These are phyloP conservation scores for Allolobophora icterica DNA, from an alignment of 2,888 invertebrate species.

Conservation along the genomic window DNA sequence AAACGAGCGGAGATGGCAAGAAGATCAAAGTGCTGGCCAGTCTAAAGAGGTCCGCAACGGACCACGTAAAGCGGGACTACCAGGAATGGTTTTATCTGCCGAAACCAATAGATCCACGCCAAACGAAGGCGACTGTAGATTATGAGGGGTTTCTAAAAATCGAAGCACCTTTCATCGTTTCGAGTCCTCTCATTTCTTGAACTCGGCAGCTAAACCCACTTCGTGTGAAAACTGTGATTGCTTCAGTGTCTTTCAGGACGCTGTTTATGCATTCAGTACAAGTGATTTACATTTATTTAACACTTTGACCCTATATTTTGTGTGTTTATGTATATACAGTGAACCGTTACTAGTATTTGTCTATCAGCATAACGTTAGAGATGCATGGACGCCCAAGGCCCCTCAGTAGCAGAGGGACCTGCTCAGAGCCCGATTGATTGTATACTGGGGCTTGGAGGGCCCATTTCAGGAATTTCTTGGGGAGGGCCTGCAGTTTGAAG, in stretches of 20 bases:
- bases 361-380: not conserved
- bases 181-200: not conserved
- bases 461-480: not conserved
- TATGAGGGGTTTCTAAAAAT: not conserved
- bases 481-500: not conserved
- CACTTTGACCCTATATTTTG: not conserved
- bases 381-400: not conserved
- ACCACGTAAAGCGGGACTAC: slow-evolving; percentile 9
- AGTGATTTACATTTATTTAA: not conserved
- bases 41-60: not conserved
- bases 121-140: slow-evolving; percentile 11
- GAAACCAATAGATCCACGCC: slow-evolving; percentile 3
- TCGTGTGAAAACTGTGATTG: not conserved
- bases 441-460: not conserved
- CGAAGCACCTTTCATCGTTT: not conserved
- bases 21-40: slow-evolving; percentile 18
- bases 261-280: not conserved
- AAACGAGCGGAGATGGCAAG: not conserved
- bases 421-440: not conserved
- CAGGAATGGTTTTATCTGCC: slow-evolving; percentile 20
- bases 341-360: not conserved
- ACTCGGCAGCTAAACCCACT: not conserved
- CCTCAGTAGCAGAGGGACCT: not conserved
- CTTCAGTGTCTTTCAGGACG: not conserved
- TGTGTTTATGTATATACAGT: too few relatives aligned